These are phyloP conservation scores for Synanthedon formicaeformis DNA, from an alignment of 2,888 invertebrate genomes.

Conservation along the genomic window DNA sequence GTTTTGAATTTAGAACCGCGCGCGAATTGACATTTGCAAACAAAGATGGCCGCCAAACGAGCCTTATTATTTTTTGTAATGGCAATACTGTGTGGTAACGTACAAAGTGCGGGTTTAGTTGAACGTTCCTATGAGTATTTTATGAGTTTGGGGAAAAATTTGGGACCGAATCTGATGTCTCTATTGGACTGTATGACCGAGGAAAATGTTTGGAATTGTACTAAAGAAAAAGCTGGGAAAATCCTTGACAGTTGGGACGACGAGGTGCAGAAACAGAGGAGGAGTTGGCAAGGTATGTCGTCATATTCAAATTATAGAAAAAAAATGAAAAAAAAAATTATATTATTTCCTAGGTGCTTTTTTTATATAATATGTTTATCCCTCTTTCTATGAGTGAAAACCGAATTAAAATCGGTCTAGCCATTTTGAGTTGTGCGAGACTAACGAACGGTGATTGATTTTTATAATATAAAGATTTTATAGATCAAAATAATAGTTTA, in stretches of 20 bases:
- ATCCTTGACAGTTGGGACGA: conserved; percentile 55
- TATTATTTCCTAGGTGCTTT: neutral
- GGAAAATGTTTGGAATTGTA: conserved; percentile 65
- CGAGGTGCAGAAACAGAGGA: conserved; percentile 42
- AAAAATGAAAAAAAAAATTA: neutral
- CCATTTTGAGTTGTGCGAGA: no score
- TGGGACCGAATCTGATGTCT: conserved; percentile 65
- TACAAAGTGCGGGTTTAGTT: conserved; percentile 42
- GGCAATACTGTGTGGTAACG: conserved; percentile 19
- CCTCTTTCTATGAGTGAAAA: no score
- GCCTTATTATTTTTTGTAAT: neutral
- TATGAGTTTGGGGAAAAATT: conserved; percentile 43
- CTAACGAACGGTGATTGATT: no score
- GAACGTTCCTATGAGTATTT: conserved; percentile 55
- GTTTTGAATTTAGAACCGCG: neutral
- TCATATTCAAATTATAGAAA: no score
- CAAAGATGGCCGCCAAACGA: neutral
- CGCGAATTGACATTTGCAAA: neutral
- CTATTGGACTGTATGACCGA: conserved; percentile 65
- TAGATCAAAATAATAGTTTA: no score
- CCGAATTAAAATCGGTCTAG: no score
- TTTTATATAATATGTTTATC: neutral
- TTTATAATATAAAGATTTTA: no score
- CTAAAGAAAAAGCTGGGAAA: conserved; percentile 63
- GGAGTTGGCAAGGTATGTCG: conserved; percentile 52